Evolutionary conservation across 2,888 invertebrate genomes (phyloP), one percentile per base, ranked within the genome.

Genomic region (Diarsia brunnea): DNA sequence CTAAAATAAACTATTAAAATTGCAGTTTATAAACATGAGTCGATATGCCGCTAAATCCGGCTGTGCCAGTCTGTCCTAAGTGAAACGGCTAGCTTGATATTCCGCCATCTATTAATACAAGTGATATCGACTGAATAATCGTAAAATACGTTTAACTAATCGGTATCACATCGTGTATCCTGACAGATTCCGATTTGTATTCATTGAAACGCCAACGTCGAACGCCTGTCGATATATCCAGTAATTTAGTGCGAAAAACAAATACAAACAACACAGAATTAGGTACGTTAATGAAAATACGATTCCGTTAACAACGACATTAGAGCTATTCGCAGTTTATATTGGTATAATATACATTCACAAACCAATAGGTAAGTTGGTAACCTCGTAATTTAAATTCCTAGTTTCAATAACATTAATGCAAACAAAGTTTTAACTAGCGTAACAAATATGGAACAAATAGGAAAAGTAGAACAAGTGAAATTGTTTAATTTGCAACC

Each of bases 51-150:
- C 79, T 53, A 82, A 88, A 87, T 87, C 81, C 74, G 64, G 79
- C 66, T 82, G 67, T 84, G 85, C 79, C 78, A 85, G 78, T 83
- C 74, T 69, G 61, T 55, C 63, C 77, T 27, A 72, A 83, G 72
- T 51, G 49, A 82, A 87, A 77, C 53, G 63, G 63, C 21, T 72
- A 38, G 27, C 75, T 84, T 79, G 73, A 88, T 87, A 78, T 81
- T 85, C 76, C 74, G 53, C 55, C 66, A 58, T 70, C 78, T 87
- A 88, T 85, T 81, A 78, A 82, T 86, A 85, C 65, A 79, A 31
- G 60, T 58, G 14, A n/a, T 70, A 49, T 27, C 63, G 58, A 43
- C 31, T 31, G 21, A 81, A 68, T 65, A 43, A 55, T 69, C 27
- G 10, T 70, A 63, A 69, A 58, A 43, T 47, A 51, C 53, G 53